phyloP scores from a whole-genome alignment of 2,797 vertebrate genomes.

The Malacoctenus gilli region DNA sequence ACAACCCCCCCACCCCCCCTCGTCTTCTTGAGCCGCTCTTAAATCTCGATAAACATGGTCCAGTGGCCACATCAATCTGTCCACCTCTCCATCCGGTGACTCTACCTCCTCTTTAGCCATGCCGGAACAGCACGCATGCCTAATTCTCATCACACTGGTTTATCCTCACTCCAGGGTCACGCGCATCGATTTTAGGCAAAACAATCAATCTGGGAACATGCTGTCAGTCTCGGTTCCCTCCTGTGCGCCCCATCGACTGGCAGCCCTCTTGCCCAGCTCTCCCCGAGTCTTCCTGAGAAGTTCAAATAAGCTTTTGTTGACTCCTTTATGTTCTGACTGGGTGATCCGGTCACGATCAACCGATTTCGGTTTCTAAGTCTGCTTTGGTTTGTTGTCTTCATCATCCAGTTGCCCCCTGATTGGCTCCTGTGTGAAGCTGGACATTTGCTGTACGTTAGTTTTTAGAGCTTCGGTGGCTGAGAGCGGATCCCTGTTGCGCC shows the following conservation, averaged over 20 bases:
- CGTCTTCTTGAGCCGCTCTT: slow-evolving; percentile 20
- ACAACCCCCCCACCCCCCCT: background rate
- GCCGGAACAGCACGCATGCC: slow-evolving; percentile 20
- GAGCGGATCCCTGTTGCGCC: slow-evolving; percentile 13
- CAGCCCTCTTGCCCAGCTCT: slow-evolving; percentile 3
- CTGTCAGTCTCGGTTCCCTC: background rate
- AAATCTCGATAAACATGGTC: slow-evolving; percentile 31
- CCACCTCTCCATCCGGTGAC: slow-evolving; percentile 3
- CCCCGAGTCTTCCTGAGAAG: slow-evolving; percentile 6
- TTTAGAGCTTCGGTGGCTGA: background rate
- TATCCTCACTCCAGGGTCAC: slow-evolving; percentile 11
- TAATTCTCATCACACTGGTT: slow-evolving; percentile 26
- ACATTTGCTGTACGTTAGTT: background rate
- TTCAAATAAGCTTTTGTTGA: slow-evolving; percentile 5
- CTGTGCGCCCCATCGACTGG: slow-evolving; percentile 16
- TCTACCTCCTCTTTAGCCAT: slow-evolving; percentile 4
- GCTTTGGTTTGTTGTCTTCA: too few relatives aligned
- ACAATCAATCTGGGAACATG: slow-evolving; percentile 42
- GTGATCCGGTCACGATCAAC: too few relatives aligned
- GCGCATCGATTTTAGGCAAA: slow-evolving; percentile 47
- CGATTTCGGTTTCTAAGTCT: too few relatives aligned
- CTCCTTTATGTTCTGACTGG: background rate
- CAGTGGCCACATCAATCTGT: slow-evolving; percentile 29
- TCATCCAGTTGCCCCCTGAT: background rate
- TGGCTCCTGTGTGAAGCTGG: background rate